Evolutionary conservation across 2,888 invertebrate genomes (phyloP).

Genomic region (Catocala fraxini): DNA sequence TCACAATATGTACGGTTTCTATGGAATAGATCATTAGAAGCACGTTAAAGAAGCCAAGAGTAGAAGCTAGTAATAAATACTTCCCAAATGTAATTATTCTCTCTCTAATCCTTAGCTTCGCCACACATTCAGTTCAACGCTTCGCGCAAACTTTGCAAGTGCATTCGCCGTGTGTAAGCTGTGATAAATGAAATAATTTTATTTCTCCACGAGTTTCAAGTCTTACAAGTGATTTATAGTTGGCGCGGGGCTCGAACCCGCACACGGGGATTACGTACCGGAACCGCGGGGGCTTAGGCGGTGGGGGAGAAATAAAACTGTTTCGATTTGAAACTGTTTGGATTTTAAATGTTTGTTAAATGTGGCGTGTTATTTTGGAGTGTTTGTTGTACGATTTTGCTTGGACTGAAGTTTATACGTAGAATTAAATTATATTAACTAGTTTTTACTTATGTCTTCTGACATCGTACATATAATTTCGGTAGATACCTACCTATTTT

Average conservation of each 20-base stretch:
- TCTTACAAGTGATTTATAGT: conserved; percentile 53
- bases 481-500: no score
- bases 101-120: background rate
- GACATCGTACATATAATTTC: no score
- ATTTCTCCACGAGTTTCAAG: conserved; percentile 49
- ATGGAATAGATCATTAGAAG: no score
- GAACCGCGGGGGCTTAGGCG: conserved; percentile 13
- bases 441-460: no score
- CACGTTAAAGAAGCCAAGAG: no score
- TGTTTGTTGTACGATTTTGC: background rate
- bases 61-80: no score
- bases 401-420: no score
- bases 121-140: background rate
- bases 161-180: conserved; percentile 43
- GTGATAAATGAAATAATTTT: conserved; percentile 54
- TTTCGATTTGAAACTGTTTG: conserved; percentile 44
- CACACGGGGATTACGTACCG: conserved; percentile 46
- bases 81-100: no score
- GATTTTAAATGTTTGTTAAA: conserved; percentile 35
- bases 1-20: no score
- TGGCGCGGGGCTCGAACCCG: conserved; percentile 46
- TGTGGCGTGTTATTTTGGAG: background rate
- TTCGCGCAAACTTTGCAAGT: conserved; percentile 39
- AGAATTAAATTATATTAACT: no score
- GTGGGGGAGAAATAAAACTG: conserved; percentile 35